phyloP scores from a whole-genome alignment of 2,113 vertebrate genomes.

The Ictidomys tridecemlineatus region DNA sequence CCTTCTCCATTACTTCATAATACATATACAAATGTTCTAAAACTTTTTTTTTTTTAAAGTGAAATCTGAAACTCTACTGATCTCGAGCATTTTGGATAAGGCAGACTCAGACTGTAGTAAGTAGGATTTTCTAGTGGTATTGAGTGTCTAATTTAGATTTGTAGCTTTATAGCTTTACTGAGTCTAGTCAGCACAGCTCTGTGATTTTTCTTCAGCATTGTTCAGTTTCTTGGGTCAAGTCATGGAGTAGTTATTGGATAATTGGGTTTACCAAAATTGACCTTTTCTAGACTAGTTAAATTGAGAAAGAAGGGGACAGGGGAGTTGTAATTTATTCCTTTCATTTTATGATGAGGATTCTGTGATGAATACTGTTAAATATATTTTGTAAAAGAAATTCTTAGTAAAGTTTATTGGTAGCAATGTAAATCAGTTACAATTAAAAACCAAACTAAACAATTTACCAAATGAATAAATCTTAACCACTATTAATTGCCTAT shows the following conservation, averaged over 20 bases:
- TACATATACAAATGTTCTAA: not conserved
- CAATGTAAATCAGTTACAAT: conserved; percentile 82
- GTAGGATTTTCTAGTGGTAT: not conserved
- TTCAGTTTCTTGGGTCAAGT: conserved; percentile 47
- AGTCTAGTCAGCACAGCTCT: not conserved
- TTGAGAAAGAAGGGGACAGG: not conserved
- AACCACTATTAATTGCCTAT: conserved; percentile 80
- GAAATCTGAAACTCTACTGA: not conserved
- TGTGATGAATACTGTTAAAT: not conserved
- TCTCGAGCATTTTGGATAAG: not conserved
- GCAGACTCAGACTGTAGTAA: not conserved
- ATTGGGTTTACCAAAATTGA: conserved; percentile 28
- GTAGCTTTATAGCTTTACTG: not conserved
- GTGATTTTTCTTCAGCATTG: not conserved
- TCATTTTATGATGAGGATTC: conserved; percentile 36
- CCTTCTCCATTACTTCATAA: not conserved
- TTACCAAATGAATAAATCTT: conserved; percentile 82
- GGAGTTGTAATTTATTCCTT: conserved; percentile 28
- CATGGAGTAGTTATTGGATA: conserved; percentile 8
- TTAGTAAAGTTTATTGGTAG: conserved; percentile 76
- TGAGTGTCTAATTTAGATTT: conserved; percentile 42
- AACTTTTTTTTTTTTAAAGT: not conserved
- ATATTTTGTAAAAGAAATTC: conserved; percentile 57
- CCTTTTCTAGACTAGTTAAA: conserved; percentile 49
- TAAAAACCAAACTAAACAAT: conserved; percentile 84